phyloP scores from a whole-genome alignment of 1,140 invertebrate species.

The Formica exsecta region DNA sequence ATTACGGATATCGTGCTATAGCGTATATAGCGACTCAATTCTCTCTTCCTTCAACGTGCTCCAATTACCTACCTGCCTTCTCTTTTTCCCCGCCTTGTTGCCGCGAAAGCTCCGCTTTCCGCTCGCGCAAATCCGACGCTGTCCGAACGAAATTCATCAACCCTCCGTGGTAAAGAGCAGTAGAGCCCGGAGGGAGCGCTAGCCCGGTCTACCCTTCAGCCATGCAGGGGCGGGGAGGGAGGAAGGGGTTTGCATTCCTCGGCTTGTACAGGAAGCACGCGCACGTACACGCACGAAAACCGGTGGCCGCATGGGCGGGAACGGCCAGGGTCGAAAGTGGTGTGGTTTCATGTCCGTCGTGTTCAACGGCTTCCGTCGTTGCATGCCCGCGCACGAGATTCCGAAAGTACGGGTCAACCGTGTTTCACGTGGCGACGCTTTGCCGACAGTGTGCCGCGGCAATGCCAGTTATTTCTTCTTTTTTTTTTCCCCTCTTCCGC shows the following conservation, averaged over 20 bases:
- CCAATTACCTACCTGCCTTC: slow-evolving; percentile 67
- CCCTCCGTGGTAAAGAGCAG: slow-evolving; percentile 43
- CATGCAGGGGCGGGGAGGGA: not conserved
- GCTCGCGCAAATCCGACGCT: slow-evolving; percentile 63
- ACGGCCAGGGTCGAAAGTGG: slow-evolving; percentile 51
- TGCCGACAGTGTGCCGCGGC: slow-evolving; percentile 54
- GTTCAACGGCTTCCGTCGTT: slow-evolving; percentile 69
- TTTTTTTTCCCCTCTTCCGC: not conserved
- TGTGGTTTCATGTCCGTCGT: slow-evolving; percentile 65
- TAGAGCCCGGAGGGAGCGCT: slow-evolving; percentile 6
- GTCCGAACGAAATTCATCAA: slow-evolving; percentile 71
- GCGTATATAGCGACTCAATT: slow-evolving; percentile 61
- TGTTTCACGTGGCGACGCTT: slow-evolving; percentile 66
- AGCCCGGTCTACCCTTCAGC: not conserved
- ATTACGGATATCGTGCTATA: slow-evolving; percentile 69
- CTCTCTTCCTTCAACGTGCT: slow-evolving; percentile 63
- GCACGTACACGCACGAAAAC: slow-evolving; percentile 69
- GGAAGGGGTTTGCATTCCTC: slow-evolving; percentile 64
- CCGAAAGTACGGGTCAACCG: slow-evolving; percentile 56
- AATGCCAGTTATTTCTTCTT: slow-evolving; percentile 39
- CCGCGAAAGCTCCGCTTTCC: slow-evolving; percentile 18
- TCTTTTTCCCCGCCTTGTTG: not conserved
- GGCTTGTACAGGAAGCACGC: slow-evolving; percentile 69
- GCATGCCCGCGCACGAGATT: slow-evolving; percentile 68
- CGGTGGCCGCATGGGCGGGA: slow-evolving; percentile 12